Base-by-base conservation (phyloP, 1,140 invertebrate genomes). In the Lucilia sericata region DNA sequence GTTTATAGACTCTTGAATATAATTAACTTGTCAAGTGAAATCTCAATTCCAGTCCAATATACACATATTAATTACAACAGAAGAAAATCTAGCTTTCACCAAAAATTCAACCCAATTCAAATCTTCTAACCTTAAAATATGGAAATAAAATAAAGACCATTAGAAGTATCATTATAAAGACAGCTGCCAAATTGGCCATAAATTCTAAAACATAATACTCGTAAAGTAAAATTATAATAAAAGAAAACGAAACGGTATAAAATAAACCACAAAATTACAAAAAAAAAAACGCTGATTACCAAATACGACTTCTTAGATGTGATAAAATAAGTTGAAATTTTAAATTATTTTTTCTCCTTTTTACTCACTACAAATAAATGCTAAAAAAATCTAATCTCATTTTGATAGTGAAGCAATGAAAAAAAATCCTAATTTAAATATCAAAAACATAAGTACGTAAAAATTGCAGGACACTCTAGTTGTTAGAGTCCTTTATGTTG, bases 101-200 rank as follows among this genome's bases (percentile, higher is more conserved):
- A 14, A 60, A 42, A 3, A 7, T 42, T 8, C 42, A 42, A 42
- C 42, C 1, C 49, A 49, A 49, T 49, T 55, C 12, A 12, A 55
- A 17, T 17, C 2, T 3, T 14, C 5, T 55, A 55, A 55, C 5
- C 51, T 55, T 55, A 55, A 55, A 55, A 10, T 3, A 42, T 42
- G 42, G 42, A 42, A 42, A 42, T 60, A 60, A 60, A 60, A 60
- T n/a, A 60, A 60, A 60, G n/a, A 42, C 55, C 0, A 60, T 4
- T 17, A 70, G 9, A 12, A 21, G n/a, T 70, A 21, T 21, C 8
- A 25, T 21, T 70, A 21, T 49, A 80, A 80, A 80, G 76, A 80
- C 76, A 80, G 36, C 42, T 80, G 76, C 76, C 76, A 49, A 80
- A 80, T 80, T 80, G 76, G 42, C 76, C 42, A 80, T 80, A 80